Conservation (phyloP, 2,888 invertebrate species). For the Noctua janthe region DNA sequence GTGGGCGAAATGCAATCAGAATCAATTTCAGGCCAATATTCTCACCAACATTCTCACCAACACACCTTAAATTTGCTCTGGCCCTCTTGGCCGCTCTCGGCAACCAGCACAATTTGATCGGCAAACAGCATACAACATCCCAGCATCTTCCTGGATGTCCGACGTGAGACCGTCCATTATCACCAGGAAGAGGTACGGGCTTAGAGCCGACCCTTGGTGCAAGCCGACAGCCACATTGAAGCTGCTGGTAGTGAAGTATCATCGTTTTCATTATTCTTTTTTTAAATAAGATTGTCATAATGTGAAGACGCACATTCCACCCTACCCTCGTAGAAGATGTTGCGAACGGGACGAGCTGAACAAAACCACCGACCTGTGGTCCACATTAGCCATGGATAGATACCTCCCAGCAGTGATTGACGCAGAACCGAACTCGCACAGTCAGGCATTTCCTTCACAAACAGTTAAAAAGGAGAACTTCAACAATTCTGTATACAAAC, state of each 20-base stretch:
- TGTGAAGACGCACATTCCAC: background rate
- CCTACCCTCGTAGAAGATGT: background rate
- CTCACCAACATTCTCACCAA: no score
- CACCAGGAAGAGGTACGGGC: background rate
- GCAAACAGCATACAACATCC: background rate
- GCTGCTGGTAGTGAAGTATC: background rate
- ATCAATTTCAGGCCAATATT: no score
- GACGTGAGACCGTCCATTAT: background rate
- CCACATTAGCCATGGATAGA: background rate
- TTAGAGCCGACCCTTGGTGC: background rate
- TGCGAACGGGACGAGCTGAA: background rate
- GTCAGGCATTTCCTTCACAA: background rate
- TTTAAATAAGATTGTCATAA: background rate
- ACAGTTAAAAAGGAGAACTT: background rate
- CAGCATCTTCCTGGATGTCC: background rate
- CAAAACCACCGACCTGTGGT: background rate
- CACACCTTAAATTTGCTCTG: background rate
- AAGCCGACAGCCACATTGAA: background rate
- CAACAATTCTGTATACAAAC: constrained; percentile 19
- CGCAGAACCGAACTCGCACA: no score
- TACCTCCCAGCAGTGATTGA: background rate
- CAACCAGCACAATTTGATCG: background rate
- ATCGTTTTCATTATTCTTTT: background rate
- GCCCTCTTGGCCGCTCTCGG: background rate
- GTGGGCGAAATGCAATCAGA: background rate